Conservation (phyloP, 2,888 invertebrate species). For the Mamestra brassicae region DNA sequence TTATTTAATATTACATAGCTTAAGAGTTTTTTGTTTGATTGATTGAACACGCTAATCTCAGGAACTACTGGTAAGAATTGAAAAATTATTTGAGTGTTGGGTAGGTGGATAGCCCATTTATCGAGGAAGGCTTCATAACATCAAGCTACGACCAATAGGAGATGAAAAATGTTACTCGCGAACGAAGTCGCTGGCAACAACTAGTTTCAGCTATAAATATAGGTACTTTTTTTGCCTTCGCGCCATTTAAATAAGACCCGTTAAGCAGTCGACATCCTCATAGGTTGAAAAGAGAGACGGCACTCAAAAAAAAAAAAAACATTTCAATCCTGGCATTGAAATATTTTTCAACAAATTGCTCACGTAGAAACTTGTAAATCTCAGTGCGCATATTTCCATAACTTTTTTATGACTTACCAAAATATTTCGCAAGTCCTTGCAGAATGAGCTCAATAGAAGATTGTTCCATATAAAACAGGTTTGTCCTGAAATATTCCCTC, state of each 20-base stretch:
- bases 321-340: neutral
- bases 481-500: constrained; percentile 50
- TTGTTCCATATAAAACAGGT: constrained; percentile 54
- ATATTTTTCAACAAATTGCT: neutral
- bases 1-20: too few relatives aligned
- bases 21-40: too few relatives aligned
- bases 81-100: too few relatives aligned
- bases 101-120: too few relatives aligned
- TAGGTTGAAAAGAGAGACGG: too few relatives aligned
- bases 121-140: too few relatives aligned
- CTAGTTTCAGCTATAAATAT: too few relatives aligned
- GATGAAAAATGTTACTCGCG: too few relatives aligned
- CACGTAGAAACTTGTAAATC: neutral
- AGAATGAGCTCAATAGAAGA: constrained; percentile 28
- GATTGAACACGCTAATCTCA: too few relatives aligned
- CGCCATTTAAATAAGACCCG: neutral
- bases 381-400: constrained; percentile 12
- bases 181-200: neutral
- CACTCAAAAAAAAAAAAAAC: neutral
- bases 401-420: constrained; percentile 34
- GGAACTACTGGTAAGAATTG: too few relatives aligned
- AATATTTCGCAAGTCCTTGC: constrained; percentile 23
- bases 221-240: neutral
- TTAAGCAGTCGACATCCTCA: too few relatives aligned
- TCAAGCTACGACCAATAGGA: too few relatives aligned